phyloP scores from a whole-genome alignment of 2,888 invertebrate species.

The Philopedon plagiatum region DNA sequence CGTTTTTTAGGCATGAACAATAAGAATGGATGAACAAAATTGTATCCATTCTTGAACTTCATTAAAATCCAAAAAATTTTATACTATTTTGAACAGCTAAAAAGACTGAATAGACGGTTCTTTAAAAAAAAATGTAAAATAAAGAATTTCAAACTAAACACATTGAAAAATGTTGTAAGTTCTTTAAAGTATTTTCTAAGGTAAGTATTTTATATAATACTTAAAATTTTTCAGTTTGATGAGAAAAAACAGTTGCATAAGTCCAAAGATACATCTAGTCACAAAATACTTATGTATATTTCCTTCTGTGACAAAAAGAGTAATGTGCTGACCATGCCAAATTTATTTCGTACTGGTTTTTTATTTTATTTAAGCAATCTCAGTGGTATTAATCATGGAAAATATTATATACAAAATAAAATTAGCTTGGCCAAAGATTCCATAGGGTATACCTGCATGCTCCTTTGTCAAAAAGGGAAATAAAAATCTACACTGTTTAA shows the following conservation, averaged over 20 bases:
- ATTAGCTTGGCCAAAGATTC: too few species aligned
- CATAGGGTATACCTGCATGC: not conserved
- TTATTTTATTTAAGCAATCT: too few species aligned
- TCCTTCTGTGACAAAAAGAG: not conserved
- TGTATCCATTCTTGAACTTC: too few species aligned
- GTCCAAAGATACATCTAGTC: not conserved
- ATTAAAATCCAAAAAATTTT: too few species aligned
- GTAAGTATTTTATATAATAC: not conserved
- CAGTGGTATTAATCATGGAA: too few species aligned
- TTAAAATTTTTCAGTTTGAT: too few species aligned
- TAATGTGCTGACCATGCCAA: too few species aligned
- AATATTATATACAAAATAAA: too few species aligned
- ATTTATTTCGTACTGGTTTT: too few species aligned
- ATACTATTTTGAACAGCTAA: not conserved
- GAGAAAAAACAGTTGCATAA: not conserved
- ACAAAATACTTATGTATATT: not conserved
- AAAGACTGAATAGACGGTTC: not conserved
- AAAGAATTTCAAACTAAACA: not conserved
- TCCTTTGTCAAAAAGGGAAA: not conserved
- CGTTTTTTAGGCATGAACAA: too few species aligned
- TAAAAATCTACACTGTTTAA: not conserved
- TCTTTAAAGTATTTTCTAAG: not conserved
- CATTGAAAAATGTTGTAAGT: not conserved
- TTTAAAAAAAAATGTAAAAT: not conserved
- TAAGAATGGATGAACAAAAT: too few species aligned